A percentile compares a stretch with the other conserved stretches of the same genome.
These are phyloP conservation scores for Mormyrops boulengeri DNA, from an alignment of 2,797 vertebrate genomes.

Conservation along the genomic window DNA sequence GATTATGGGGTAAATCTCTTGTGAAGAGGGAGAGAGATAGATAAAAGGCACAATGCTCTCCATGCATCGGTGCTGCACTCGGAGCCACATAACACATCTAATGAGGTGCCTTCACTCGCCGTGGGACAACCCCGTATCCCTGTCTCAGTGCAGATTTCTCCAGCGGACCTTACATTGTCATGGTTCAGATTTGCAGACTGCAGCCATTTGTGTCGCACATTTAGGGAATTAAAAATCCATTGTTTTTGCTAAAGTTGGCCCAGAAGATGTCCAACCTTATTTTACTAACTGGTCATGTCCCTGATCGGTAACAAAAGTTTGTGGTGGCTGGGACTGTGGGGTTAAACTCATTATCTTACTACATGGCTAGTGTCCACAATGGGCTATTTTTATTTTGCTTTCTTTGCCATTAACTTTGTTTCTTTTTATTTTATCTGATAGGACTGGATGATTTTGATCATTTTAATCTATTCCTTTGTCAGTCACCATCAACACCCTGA, in stretches of 20 bases:
- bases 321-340: neutral
- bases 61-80: conserved; percentile 40
- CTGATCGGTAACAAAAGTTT: neutral
- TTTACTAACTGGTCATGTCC: neutral
- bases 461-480: neutral
- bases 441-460: neutral
- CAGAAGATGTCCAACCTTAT: neutral
- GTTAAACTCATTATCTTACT: neutral
- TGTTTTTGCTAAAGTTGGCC: neutral
- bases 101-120: neutral
- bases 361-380: neutral
- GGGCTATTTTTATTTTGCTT: neutral
- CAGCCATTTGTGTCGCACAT: neutral
- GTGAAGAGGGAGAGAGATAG: conserved; percentile 21
- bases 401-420: neutral
- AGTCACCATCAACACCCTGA: neutral
- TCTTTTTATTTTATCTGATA: neutral
- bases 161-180: neutral
- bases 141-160: neutral
- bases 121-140: neutral
- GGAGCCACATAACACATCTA: conserved; percentile 17
- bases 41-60: conserved; percentile 46
- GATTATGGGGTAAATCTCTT: neutral
- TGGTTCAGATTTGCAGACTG: neutral
- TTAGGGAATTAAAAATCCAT: neutral